Percentiles rank a stretch among this genome's conserved stretches.
These are phyloP conservation scores for Meganola albula DNA, from an alignment of 2,888 invertebrate genomes.

Conservation along the genomic window DNA sequence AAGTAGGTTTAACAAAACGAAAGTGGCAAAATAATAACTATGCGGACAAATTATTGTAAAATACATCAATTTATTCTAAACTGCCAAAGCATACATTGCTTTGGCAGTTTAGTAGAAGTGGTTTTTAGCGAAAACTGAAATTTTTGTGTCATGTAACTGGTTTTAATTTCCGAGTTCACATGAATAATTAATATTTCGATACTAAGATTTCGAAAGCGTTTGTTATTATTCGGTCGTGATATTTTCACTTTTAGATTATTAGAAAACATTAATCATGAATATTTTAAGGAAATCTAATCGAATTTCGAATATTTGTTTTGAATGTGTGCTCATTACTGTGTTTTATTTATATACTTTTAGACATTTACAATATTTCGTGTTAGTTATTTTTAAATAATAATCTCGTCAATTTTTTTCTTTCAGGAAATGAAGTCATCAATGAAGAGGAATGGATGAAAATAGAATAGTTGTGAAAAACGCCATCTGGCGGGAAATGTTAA, in stretches of 20 bases:
- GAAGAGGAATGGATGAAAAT: slow-evolving; percentile 22
- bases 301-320: too few relatives aligned
- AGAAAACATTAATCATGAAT: slow-evolving; percentile 20
- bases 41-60: slow-evolving; percentile 16
- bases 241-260: slow-evolving; percentile 31
- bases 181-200: slow-evolving; percentile 38
- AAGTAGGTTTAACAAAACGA: slow-evolving; percentile 13
- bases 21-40: slow-evolving; percentile 20
- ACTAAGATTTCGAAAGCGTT: slow-evolving; percentile 36
- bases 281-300: too few relatives aligned
- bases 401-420: slow-evolving; percentile 18
- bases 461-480: slow-evolving; percentile 21
- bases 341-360: too few relatives aligned
- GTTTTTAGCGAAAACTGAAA: slow-evolving; percentile 31
- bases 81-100: too few relatives aligned
- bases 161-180: slow-evolving; percentile 31
- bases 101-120: slow-evolving; percentile 29
- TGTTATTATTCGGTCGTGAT: slow-evolving; percentile 27
- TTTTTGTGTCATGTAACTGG: slow-evolving; percentile 30
- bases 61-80: slow-evolving; percentile 18
- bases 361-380: too few relatives aligned
- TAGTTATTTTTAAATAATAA: too few relatives aligned
- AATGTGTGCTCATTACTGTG: too few relatives aligned
- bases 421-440: slow-evolving; percentile 38
- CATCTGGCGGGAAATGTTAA: slow-evolving; percentile 31